phyloP scores from a whole-genome alignment of 2,797 vertebrate genomes.

The Telmatherina bonti region DNA sequence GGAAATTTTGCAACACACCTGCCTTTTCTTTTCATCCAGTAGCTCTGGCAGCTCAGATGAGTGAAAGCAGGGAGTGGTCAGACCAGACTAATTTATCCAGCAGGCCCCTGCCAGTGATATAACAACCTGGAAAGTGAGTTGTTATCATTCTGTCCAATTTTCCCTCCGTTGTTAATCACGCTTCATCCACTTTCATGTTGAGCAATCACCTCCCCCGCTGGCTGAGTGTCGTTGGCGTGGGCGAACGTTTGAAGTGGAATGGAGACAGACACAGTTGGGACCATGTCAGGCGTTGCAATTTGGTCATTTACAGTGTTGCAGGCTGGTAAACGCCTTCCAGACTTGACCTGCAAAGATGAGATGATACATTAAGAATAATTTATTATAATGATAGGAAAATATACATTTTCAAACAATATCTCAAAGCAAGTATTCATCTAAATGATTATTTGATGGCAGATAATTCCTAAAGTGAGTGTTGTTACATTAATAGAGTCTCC shows the following conservation, averaged over 20 bases:
- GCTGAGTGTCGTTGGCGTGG: conserved; percentile 56
- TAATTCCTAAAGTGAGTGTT: conserved; percentile 32
- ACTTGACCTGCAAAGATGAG: conserved; percentile 61
- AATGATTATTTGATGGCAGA: conserved; percentile 23
- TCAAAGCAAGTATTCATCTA: not conserved
- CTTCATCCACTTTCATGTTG: conserved; percentile 75
- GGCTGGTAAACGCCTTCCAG: conserved; percentile 46
- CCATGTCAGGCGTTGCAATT: conserved; percentile 56
- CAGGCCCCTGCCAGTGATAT: conserved; percentile 31
- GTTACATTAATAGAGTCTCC: conserved; percentile 33
- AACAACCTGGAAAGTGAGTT: conserved; percentile 48
- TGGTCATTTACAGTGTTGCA: conserved; percentile 63
- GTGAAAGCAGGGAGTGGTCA: conserved; percentile 50
- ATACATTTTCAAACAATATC: not conserved
- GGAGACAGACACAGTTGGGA: conserved; percentile 75
- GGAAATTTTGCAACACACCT: conserved; percentile 18
- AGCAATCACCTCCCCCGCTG: conserved; percentile 57
- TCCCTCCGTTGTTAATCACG: conserved; percentile 42
- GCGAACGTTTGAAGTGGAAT: conserved; percentile 75
- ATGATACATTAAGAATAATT: not conserved
- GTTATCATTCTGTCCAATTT: conserved; percentile 39
- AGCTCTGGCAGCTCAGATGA: conserved; percentile 40
- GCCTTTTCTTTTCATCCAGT: conserved; percentile 31
- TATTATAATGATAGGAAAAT: not conserved
- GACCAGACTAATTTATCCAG: conserved; percentile 39